A percentile compares a stretch with the other conserved stretches of the same genome.
These are phyloP conservation scores for Bostrychus sinensis DNA, from an alignment of 2,113 vertebrate species.

Conservation along the genomic window DNA sequence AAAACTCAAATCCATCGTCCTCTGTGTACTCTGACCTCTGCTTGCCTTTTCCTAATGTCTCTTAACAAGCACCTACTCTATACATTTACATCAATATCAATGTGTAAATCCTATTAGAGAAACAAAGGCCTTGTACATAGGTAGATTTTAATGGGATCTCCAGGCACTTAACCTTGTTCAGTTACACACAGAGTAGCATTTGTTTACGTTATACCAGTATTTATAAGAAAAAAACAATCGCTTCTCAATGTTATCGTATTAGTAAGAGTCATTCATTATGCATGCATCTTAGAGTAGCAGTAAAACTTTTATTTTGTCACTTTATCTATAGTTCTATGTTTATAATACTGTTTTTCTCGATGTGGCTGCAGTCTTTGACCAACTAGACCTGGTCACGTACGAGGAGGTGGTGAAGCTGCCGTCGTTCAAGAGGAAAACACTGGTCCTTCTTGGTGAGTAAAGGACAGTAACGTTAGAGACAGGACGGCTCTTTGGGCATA, in stretches of 20 bases:
- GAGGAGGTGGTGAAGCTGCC: slow-evolving; percentile 98
- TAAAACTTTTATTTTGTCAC: too few species aligned
- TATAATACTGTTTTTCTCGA: not conserved
- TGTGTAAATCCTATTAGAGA: too few species aligned
- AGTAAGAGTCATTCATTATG: too few species aligned
- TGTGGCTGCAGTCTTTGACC: slow-evolving; percentile 91
- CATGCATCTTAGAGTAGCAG: not conserved
- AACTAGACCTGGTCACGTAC: slow-evolving; percentile 99
- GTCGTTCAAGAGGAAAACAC: slow-evolving; percentile 98
- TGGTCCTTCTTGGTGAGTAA: slow-evolving; percentile 92
- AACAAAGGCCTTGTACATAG: slow-evolving; percentile 24
- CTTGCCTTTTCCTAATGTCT: slow-evolving; percentile 28
- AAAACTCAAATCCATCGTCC: not conserved
- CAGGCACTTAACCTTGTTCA: slow-evolving; percentile 20
- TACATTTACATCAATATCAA: slow-evolving; percentile 1
- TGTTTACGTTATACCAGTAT: too few species aligned
- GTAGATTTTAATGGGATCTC: slow-evolving; percentile 13
- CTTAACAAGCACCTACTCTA: slow-evolving; percentile 20
- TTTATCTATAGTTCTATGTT: too few species aligned
- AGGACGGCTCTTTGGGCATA: too few species aligned
- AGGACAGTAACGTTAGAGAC: too few species aligned
- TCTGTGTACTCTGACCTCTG: slow-evolving; percentile 11
- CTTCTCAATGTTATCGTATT: too few species aligned
- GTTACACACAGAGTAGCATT: not conserved
- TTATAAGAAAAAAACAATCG: too few species aligned